phyloP scores from a whole-genome alignment of 35 echinoderm and acorn worm genomes.

The Acanthaster planci region DNA sequence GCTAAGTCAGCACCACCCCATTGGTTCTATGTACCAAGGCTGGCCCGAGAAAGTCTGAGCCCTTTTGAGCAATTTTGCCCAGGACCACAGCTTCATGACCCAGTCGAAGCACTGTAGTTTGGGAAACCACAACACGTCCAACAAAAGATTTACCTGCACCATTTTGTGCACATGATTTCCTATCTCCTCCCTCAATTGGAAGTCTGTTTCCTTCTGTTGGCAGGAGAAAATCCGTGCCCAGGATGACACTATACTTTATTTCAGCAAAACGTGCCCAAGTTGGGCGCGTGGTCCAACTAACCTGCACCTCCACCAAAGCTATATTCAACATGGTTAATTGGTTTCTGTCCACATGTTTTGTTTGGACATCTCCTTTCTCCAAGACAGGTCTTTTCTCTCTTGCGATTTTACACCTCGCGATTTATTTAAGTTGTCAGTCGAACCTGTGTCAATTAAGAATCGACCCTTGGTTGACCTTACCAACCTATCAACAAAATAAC shows the following conservation, averaged over 20 bases:
- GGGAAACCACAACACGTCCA: too few species aligned
- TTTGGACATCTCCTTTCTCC: neutral
- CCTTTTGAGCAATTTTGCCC: too few species aligned
- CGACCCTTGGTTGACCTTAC: neutral
- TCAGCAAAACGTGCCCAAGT: constrained; percentile 14
- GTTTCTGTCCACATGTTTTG: constrained; percentile 16
- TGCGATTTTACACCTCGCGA: neutral
- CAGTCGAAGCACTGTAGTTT: neutral
- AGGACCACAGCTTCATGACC: neutral
- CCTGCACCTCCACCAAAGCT: neutral
- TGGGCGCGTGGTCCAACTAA: neutral
- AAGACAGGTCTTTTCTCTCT: neutral
- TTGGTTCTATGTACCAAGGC: neutral
- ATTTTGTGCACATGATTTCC: neutral
- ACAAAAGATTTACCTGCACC: neutral
- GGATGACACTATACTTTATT: neutral
- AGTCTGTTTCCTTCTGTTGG: neutral
- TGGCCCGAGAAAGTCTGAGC: too few species aligned
- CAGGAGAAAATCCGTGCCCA: neutral
- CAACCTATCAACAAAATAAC: neutral
- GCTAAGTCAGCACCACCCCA: constrained; percentile 3
- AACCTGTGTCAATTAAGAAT: constrained; percentile 25
- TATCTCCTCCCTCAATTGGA: neutral
- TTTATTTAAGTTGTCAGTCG: too few species aligned
- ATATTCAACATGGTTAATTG: neutral